Conservation (phyloP, 2,113 vertebrate species). For the Perca flavescens region DNA sequence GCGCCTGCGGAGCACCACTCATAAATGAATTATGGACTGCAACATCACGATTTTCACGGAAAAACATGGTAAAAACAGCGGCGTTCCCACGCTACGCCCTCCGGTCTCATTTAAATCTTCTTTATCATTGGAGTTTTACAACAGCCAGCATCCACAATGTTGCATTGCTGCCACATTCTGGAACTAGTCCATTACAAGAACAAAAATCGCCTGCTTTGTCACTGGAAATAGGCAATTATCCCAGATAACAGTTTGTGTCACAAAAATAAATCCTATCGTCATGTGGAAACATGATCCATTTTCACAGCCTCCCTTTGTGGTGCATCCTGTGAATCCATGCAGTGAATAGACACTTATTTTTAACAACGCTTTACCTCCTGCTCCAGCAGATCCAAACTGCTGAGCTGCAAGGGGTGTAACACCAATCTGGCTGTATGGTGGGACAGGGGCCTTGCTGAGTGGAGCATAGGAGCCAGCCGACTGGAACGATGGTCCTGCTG, state of each 20-base stretch:
- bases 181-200: too few relatives aligned
- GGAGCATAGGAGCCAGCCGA: constrained; percentile 90
- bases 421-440: constrained; percentile 93
- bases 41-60: too few relatives aligned
- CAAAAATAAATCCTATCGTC: not conserved
- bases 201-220: not conserved
- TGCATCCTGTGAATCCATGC: not conserved
- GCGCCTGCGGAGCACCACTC: too few relatives aligned
- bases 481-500: constrained; percentile 89
- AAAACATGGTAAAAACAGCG: too few relatives aligned
- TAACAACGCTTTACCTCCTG: constrained; percentile 83
- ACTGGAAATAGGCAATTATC: not conserved
- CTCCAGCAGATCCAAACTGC: constrained; percentile 88
- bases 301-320: not conserved
- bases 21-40: too few relatives aligned
- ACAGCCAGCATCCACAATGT: too few relatives aligned
- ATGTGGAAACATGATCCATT: not conserved
- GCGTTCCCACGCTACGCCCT: too few relatives aligned
- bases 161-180: too few relatives aligned
- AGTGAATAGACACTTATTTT: not conserved
- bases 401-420: constrained; percentile 87
- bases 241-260: not conserved
- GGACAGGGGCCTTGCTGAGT: constrained; percentile 91
- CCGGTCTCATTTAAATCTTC: too few relatives aligned
- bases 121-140: too few relatives aligned